Evolutionary conservation across 2,888 invertebrate species (phyloP).

Genomic region (Tubulanus polymorphus): DNA sequence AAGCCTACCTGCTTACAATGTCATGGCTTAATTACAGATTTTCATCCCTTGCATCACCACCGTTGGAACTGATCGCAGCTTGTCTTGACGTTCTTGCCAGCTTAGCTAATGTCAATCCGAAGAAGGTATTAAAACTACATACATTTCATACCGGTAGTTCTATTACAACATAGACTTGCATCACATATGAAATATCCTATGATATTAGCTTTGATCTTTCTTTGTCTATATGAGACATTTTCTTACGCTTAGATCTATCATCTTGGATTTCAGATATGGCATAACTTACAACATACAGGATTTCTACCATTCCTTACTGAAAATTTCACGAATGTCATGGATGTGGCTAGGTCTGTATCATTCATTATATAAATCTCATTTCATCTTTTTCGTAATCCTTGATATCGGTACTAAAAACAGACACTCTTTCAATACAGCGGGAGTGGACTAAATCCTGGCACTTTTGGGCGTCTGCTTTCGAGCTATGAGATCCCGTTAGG

Average conservation of each 20-base stretch:
- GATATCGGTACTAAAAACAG: too few relatives aligned
- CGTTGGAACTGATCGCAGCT: not conserved
- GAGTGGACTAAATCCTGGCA: slow-evolving; percentile 41
- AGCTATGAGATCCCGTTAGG: slow-evolving; percentile 42
- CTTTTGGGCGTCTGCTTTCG: slow-evolving; percentile 43
- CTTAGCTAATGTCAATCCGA: not conserved
- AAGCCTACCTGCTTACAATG: too few relatives aligned
- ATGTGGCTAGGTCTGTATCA: slow-evolving; percentile 34
- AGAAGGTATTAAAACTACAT: too few relatives aligned
- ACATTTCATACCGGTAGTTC: too few relatives aligned
- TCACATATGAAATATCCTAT: too few relatives aligned
- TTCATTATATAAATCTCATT: too few relatives aligned
- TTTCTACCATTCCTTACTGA: slow-evolving; percentile 45
- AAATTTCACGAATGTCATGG: slow-evolving; percentile 38
- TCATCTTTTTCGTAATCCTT: too few relatives aligned
- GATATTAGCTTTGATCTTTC: too few relatives aligned
- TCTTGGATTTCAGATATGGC: slow-evolving; percentile 34
- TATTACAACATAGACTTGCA: too few relatives aligned
- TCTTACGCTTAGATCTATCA: not conserved
- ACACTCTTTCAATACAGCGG: too few relatives aligned
- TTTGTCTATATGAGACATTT: too few relatives aligned
- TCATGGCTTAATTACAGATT: not conserved
- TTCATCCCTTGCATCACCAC: not conserved
- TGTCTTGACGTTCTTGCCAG: not conserved
- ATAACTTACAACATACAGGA: slow-evolving; percentile 44